Percentiles rank a stretch among this genome's conserved stretches.
These are phyloP conservation scores for Picus viridis DNA, from an alignment of 2,797 vertebrate species.

Conservation along the genomic window DNA sequence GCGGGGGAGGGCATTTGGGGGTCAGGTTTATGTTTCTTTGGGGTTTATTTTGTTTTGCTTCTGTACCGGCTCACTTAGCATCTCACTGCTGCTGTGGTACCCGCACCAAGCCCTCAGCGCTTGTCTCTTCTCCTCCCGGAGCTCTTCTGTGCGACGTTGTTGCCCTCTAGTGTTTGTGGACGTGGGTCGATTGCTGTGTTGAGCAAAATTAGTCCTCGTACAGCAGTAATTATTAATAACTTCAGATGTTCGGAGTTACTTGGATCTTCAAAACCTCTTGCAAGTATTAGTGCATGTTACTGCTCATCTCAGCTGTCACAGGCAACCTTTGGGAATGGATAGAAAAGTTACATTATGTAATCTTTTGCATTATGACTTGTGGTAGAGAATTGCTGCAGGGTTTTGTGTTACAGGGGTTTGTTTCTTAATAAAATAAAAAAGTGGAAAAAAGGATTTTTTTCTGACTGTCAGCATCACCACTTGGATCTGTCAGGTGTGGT, in stretches of 20 bases:
- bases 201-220: neutral
- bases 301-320: neutral
- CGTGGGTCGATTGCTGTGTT: neutral
- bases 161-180: slow-evolving; percentile 77
- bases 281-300: neutral
- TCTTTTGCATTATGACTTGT: neutral
- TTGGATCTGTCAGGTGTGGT: neutral
- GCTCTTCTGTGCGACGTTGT: slow-evolving; percentile 49
- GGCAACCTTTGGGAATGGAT: neutral
- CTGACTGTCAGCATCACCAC: neutral
- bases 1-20: neutral
- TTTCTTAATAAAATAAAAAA: neutral
- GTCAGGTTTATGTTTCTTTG: too few relatives aligned
- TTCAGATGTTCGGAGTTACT: neutral
- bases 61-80: slow-evolving; percentile 10
- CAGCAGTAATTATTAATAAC: neutral
- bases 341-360: neutral
- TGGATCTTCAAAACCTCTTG: neutral
- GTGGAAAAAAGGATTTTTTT: neutral
- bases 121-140: neutral
- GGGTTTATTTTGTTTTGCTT: neutral
- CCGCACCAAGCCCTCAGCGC: neutral
- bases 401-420: neutral
- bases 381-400: neutral
- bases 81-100: slow-evolving; percentile 40